phyloP scores from a whole-genome alignment of 2,888 invertebrate genomes.

The Pandemis cinnamomeana region DNA sequence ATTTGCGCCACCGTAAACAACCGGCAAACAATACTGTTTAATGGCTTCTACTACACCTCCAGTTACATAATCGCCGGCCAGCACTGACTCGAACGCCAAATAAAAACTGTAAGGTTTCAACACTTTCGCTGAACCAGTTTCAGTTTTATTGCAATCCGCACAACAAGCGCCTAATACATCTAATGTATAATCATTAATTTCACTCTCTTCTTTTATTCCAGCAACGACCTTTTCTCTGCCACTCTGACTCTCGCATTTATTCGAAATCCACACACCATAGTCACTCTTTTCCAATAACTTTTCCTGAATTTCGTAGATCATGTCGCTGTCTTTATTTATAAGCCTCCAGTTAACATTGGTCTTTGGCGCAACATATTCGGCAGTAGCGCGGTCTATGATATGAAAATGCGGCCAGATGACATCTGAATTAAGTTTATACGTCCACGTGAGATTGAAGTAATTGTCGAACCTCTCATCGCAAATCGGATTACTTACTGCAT shows the following conservation, averaged over 20 bases:
- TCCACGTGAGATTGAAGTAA: conserved; percentile 16
- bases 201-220: background rate
- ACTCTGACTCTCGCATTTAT: background rate
- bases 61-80: conserved; percentile 5
- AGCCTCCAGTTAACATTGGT: conserved; percentile 15
- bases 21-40: conserved; percentile 21
- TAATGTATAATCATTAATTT: background rate
- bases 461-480: conserved; percentile 1
- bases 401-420: conserved; percentile 20
- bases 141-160: background rate
- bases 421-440: conserved; percentile 7
- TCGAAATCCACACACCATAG: conserved; percentile 8
- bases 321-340: conserved; percentile 2
- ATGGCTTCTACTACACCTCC: conserved; percentile 12
- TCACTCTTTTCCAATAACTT: background rate
- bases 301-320: background rate
- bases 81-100: conserved; percentile 3
- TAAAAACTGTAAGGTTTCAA: background rate
- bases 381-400: background rate
- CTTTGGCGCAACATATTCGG: conserved; percentile 7
- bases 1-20: conserved; percentile 34
- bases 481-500: background rate
- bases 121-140: background rate
- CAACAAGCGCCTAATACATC: background rate
- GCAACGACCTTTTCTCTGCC: background rate